A percentile compares a stretch with the other conserved stretches of the same genome.
phyloP scores from a whole-genome alignment of 2,888 invertebrate genomes.

The Polymixis flavicincta region DNA sequence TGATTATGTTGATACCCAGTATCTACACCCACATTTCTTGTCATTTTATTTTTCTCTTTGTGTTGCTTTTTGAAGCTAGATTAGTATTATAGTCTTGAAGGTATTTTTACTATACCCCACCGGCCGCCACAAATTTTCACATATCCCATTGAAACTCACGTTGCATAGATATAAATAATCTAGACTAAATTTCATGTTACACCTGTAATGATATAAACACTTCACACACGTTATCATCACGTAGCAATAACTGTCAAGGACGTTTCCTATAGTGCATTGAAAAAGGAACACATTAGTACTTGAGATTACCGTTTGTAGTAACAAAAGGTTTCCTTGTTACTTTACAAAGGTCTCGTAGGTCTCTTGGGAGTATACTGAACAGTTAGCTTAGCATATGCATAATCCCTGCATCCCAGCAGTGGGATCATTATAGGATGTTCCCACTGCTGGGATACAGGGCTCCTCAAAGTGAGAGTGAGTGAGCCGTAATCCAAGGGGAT shows the following conservation, averaged over 20 bases:
- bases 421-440: too few relatives aligned
- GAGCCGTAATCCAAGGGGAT: too few relatives aligned
- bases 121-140: background rate
- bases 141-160: background rate
- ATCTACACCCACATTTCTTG: too few relatives aligned
- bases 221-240: conserved; percentile 39
- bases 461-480: too few relatives aligned
- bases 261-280: conserved; percentile 12
- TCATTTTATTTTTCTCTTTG: too few relatives aligned
- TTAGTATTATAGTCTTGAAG: too few relatives aligned
- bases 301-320: conserved; percentile 31
- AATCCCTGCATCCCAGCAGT: too few relatives aligned
- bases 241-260: conserved; percentile 43
- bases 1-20: too few relatives aligned
- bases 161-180: background rate
- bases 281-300: conserved; percentile 14
- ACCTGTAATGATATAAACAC: conserved; percentile 19
- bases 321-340: conserved; percentile 23
- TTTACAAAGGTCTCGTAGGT: background rate
- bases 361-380: background rate
- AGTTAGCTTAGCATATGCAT: background rate
- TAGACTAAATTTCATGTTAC: background rate
- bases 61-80: too few relatives aligned
- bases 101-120: background rate
- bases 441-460: too few relatives aligned